Percentiles rank a stretch among this genome's conserved stretches.
Evolutionary conservation across 2,888 invertebrate species (phyloP).

Genomic region (Anagyrus pseudococci): DNA sequence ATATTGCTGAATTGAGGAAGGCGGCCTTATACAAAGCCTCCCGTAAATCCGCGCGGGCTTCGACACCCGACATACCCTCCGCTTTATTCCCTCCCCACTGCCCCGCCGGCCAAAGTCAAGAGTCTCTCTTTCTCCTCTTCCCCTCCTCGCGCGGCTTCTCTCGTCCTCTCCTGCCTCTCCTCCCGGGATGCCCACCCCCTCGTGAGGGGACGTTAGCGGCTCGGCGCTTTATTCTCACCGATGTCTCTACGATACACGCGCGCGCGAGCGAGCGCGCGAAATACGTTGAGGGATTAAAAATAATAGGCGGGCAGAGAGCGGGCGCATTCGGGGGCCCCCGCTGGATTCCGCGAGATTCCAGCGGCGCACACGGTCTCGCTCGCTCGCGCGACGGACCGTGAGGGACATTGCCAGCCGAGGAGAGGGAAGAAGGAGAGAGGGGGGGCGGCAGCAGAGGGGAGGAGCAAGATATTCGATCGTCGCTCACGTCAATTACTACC

Average conservation of each 20-base stretch:
- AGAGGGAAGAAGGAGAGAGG: too few relatives aligned
- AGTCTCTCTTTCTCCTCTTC: slow-evolving; percentile 47
- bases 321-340: slow-evolving; percentile 27
- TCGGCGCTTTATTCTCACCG: slow-evolving; percentile 34
- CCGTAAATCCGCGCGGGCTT: slow-evolving; percentile 61
- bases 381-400: not conserved
- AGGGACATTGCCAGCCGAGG: too few relatives aligned
- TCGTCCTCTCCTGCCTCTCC: slow-evolving; percentile 27
- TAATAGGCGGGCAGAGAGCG: slow-evolving; percentile 50
- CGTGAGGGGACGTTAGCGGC: too few relatives aligned
- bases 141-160: not conserved
- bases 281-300: slow-evolving; percentile 55
- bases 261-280: slow-evolving; percentile 37
- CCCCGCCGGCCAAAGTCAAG: too few relatives aligned
- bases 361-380: not conserved
- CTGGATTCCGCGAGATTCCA: slow-evolving; percentile 28
- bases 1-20: slow-evolving; percentile 61
- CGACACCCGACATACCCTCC: slow-evolving; percentile 61
- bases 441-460: too few relatives aligned
- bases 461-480: slow-evolving; percentile 33
- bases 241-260: slow-evolving; percentile 35
- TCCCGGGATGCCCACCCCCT: slow-evolving; percentile 12
- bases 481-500: slow-evolving; percentile 40
- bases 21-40: slow-evolving; percentile 60
- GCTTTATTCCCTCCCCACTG: slow-evolving; percentile 46